A percentile compares a stretch with the other conserved stretches of the same genome.
Evolutionary conservation across 2,888 invertebrate genomes (phyloP).

Genomic region (Caenorhabditis doughertyi): DNA sequence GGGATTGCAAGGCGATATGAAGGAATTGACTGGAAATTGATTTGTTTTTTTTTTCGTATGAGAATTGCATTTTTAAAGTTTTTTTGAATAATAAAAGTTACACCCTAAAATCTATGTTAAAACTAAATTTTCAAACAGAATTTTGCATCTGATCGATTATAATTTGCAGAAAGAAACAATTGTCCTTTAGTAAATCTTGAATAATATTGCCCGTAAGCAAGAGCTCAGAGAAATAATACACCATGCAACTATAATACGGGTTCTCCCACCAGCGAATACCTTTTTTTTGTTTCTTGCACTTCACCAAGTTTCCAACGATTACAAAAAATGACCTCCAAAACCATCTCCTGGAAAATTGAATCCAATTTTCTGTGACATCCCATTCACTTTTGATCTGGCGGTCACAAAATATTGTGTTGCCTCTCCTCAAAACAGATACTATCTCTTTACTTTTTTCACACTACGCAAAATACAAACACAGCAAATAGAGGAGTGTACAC

Average conservation of each 20-base stretch:
- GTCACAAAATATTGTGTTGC: background rate
- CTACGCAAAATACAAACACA: background rate
- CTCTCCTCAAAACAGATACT: background rate
- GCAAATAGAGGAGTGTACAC: background rate
- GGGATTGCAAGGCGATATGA: constrained; percentile 4
- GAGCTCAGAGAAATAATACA: too few relatives aligned
- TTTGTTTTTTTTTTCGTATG: too few relatives aligned
- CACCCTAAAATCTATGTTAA: too few relatives aligned
- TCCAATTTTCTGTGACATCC: constrained; percentile 7
- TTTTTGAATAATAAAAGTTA: too few relatives aligned
- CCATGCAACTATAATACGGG: too few relatives aligned
- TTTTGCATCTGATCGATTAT: too few relatives aligned
- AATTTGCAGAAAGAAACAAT: too few relatives aligned
- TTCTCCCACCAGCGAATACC: background rate
- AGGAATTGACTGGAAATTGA: background rate
- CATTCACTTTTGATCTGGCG: background rate
- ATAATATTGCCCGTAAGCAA: too few relatives aligned
- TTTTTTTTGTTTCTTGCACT: background rate
- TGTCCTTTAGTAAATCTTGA: too few relatives aligned
- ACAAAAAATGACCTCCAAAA: background rate
- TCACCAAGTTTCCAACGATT: background rate
- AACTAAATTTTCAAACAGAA: too few relatives aligned
- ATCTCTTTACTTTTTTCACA: background rate
- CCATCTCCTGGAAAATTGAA: background rate
- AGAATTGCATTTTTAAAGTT: too few relatives aligned